A percentile compares a stretch with the other conserved stretches of the same genome.
These are phyloP conservation scores for Bombus huntii DNA, from an alignment of 1,140 invertebrate genomes.

Conservation along the genomic window DNA sequence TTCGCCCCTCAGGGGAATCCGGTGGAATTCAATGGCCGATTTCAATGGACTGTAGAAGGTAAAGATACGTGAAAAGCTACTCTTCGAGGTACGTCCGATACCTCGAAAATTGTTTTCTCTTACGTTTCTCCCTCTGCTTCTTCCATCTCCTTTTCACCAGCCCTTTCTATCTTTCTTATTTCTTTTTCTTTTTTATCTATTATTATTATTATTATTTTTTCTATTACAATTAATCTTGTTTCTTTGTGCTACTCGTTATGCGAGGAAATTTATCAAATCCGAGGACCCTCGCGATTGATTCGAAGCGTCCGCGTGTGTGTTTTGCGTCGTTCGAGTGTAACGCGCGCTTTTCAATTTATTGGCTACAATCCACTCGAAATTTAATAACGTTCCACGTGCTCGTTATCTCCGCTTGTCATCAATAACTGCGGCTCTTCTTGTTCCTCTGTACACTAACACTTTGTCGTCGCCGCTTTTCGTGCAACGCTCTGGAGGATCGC, in stretches of 20 bases:
- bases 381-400: slow-evolving; percentile 25
- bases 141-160: background rate
- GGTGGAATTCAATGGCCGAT: slow-evolving; percentile 49
- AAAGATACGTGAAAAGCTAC: slow-evolving; percentile 60
- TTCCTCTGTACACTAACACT: slow-evolving; percentile 6
- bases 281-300: background rate
- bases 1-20: slow-evolving; percentile 36
- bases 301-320: background rate
- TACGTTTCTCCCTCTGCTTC: background rate
- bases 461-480: background rate
- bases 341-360: slow-evolving; percentile 38
- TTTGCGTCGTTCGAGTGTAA: background rate
- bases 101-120: slow-evolving; percentile 40
- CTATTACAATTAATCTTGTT: background rate
- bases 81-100: slow-evolving; percentile 46
- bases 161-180: background rate
- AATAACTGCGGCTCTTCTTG: slow-evolving; percentile 16
- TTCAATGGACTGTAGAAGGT: slow-evolving; percentile 43
- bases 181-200: background rate
- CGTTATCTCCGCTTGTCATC: slow-evolving; percentile 11
- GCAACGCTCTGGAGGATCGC: background rate
- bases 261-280: slow-evolving; percentile 2
- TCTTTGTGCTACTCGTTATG: background rate
- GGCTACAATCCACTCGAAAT: slow-evolving; percentile 27
- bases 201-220: background rate